Percentiles rank a stretch among this genome's conserved stretches.
These are phyloP conservation scores for Tipula unca DNA, from an alignment of 2,888 invertebrate genomes.

Conservation along the genomic window DNA sequence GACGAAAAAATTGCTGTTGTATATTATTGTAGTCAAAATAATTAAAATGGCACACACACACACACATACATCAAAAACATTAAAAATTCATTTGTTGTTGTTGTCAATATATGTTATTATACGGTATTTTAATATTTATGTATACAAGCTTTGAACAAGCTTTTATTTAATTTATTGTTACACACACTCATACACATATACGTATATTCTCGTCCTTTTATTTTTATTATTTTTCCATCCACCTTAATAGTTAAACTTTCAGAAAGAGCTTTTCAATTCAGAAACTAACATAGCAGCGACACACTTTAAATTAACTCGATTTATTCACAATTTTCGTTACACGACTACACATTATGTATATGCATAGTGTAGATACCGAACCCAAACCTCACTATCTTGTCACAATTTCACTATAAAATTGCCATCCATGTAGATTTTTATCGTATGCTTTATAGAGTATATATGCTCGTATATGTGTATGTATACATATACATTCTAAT, in stretches of 20 bases:
- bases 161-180: too few species aligned
- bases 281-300: not conserved
- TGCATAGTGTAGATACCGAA: too few species aligned
- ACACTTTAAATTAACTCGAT: not conserved
- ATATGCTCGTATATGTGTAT: not conserved
- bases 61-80: not conserved
- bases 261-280: not conserved
- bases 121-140: too few species aligned
- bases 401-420: not conserved
- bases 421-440: not conserved
- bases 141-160: too few species aligned
- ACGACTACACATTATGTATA: not conserved
- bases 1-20: not conserved
- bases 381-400: not conserved
- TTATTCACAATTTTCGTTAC: not conserved
- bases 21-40: not conserved
- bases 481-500: too few species aligned
- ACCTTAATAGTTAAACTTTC: not conserved
- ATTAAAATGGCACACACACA: not conserved
- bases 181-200: too few species aligned
- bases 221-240: not conserved
- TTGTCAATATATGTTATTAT: too few species aligned
- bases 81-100: too few species aligned
- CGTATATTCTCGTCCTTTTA: too few species aligned
- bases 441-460: not conserved